Evolutionary conservation across 1,140 invertebrate genomes (phyloP).

Genomic region (Rhagoletis zephyria): DNA sequence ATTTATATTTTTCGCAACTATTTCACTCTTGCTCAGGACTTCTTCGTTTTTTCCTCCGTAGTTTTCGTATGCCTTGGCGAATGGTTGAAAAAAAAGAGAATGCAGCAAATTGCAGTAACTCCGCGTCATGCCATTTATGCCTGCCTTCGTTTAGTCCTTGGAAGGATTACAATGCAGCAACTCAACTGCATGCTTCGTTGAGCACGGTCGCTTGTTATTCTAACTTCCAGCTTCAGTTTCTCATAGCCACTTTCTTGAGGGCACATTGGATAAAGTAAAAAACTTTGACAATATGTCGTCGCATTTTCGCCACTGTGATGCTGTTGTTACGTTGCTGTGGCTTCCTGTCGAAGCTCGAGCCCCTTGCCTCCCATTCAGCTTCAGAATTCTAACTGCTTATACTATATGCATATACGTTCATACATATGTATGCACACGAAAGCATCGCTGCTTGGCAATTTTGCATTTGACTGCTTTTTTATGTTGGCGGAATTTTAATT

Average conservation of each 20-base stretch:
- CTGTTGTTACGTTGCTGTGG: background rate
- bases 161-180: background rate
- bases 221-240: background rate
- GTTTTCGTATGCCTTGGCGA: background rate
- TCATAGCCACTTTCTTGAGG: slow-evolving; percentile 20
- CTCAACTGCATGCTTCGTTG: background rate
- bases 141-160: background rate
- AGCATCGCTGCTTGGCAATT: background rate
- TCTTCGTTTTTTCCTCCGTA: background rate
- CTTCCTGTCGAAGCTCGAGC: background rate
- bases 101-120: background rate
- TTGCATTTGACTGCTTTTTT: background rate
- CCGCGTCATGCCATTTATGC: background rate
- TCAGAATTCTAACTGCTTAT: background rate
- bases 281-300: slow-evolving; percentile 39
- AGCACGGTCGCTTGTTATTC: background rate
- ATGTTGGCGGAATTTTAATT: background rate
- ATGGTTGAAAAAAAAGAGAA: background rate
- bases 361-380: background rate
- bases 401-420: background rate
- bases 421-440: background rate
- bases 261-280: background rate
- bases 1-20: background rate
- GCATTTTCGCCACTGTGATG: slow-evolving; percentile 2
- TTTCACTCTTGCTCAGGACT: background rate